A percentile compares a stretch with the other conserved stretches of the same genome.
Evolutionary conservation across 1,140 invertebrate species (phyloP).

Genomic region (Drosophila pruinosa): DNA sequence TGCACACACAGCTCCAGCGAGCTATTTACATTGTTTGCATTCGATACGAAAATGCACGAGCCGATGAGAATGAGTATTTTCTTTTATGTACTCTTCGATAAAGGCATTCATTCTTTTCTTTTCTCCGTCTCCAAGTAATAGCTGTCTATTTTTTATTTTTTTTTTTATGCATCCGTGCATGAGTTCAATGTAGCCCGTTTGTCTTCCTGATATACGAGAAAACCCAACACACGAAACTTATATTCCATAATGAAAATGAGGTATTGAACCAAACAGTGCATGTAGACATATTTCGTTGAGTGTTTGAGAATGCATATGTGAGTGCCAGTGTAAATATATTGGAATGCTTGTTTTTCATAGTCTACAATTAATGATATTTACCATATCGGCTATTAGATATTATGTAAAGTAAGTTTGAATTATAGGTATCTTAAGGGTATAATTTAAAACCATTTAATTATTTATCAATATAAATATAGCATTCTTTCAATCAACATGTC

Average conservation of each 20-base stretch:
- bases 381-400: background rate
- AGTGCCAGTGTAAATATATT: background rate
- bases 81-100: slow-evolving; percentile 23
- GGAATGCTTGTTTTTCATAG: background rate
- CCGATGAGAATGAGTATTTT: slow-evolving; percentile 13
- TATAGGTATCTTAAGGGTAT: background rate
- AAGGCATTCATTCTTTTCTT: slow-evolving; percentile 25
- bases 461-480: too few species aligned
- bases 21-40: slow-evolving; percentile 27
- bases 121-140: background rate
- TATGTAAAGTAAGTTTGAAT: background rate
- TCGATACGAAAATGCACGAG: slow-evolving; percentile 21
- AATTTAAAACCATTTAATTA: too few species aligned
- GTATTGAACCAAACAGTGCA: slow-evolving; percentile 19
- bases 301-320: background rate
- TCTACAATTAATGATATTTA: background rate
- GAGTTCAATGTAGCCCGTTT: slow-evolving; percentile 24
- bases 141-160: background rate
- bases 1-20: slow-evolving; percentile 17
- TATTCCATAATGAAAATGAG: slow-evolving; percentile 10
- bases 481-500: too few species aligned
- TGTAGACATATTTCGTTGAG: background rate
- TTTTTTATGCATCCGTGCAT: slow-evolving; percentile 11
- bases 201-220: slow-evolving; percentile 11
- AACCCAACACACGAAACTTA: background rate